Conservation (phyloP, 2,797 vertebrate genomes). For the Poecilia velifera region DNA sequence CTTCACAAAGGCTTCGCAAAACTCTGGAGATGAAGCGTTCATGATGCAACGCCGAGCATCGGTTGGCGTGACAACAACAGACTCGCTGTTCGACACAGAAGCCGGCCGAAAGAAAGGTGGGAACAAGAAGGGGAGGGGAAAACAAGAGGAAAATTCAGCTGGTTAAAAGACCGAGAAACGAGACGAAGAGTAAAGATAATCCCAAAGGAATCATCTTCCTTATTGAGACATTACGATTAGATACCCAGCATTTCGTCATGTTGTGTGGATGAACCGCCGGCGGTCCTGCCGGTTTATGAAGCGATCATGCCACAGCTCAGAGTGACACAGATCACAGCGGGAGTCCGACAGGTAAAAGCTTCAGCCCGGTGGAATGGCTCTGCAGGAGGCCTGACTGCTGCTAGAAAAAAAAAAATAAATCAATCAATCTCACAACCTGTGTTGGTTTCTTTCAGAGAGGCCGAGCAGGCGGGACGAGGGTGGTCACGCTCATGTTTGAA, state of each 20-base stretch:
- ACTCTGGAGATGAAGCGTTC: neutral
- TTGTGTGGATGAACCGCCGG: neutral
- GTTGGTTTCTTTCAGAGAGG: neutral
- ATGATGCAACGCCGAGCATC: neutral
- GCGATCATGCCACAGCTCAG: neutral
- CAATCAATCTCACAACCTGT: neutral
- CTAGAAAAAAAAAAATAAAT: neutral
- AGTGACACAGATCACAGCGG: neutral
- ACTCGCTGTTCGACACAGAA: neutral
- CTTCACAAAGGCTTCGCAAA: constrained; percentile 3
- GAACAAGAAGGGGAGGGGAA: neutral
- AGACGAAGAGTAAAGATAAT: neutral
- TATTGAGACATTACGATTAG: neutral
- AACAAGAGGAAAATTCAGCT: neutral
- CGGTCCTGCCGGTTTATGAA: neutral
- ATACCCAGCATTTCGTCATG: too few species aligned
- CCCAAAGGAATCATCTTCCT: neutral
- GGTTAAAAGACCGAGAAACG: neutral
- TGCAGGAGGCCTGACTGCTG: neutral
- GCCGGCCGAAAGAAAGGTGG: neutral
- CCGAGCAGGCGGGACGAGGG: neutral
- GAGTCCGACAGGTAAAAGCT: neutral
- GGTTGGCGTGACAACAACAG: neutral
- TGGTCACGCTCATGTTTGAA: neutral
- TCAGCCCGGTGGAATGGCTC: neutral